Evolutionary conservation across 2,888 invertebrate species (phyloP).

Genomic region (Rutpela maculata): DNA sequence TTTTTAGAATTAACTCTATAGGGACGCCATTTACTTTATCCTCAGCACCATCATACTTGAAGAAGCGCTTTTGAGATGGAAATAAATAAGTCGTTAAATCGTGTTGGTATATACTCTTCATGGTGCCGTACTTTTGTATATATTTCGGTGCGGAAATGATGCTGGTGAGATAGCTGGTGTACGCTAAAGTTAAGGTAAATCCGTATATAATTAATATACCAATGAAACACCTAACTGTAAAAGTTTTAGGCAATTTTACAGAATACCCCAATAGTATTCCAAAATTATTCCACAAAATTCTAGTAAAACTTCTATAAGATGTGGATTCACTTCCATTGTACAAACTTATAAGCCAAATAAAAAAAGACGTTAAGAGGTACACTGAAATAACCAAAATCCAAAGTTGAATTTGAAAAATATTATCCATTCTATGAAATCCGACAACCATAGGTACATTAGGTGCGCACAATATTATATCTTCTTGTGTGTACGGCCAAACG

Average conservation of each 20-base stretch:
- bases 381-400: constrained; percentile 16
- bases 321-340: constrained; percentile 10
- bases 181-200: constrained; percentile 10
- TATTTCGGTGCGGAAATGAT: constrained; percentile 5
- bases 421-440: constrained; percentile 38
- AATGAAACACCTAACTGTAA: constrained; percentile 43
- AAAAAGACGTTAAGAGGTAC: constrained; percentile 20
- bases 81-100: constrained; percentile 21
- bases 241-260: constrained; percentile 16
- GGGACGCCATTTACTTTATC: neutral
- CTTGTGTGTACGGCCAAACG: constrained; percentile 25
- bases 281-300: constrained; percentile 22
- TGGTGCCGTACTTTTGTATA: neutral
- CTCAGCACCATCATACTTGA: neutral
- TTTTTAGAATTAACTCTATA: neutral
- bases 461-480: constrained; percentile 41
- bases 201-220: constrained; percentile 26
- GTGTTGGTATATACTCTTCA: constrained; percentile 4
- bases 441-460: constrained; percentile 24
- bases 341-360: constrained; percentile 39
- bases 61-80: neutral
- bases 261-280: constrained; percentile 6
- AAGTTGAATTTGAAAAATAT: neutral
- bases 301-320: constrained; percentile 33
- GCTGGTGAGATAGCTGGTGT: constrained; percentile 33